Evolutionary conservation across 2,113 vertebrate species (phyloP).

Genomic region (Erythrolamprus reginae): DNA sequence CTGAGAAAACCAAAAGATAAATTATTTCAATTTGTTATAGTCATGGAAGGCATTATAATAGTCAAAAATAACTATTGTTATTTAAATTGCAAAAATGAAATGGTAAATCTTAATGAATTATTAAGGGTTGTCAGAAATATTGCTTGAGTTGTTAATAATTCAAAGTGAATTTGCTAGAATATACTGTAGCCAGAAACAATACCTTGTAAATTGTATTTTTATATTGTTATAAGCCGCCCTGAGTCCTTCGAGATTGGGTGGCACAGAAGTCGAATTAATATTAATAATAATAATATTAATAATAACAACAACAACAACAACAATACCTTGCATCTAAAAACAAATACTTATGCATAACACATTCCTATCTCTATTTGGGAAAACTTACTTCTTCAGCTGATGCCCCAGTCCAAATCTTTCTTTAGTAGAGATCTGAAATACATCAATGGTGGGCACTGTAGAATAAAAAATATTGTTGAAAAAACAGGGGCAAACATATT

Average conservation of each 20-base stretch:
- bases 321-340: neutral
- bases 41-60: neutral
- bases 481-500: neutral
- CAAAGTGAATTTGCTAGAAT: neutral
- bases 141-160: neutral
- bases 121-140: neutral
- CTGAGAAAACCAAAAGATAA: neutral
- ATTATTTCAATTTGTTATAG: neutral
- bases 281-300: too few species aligned
- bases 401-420: conserved; percentile 87
- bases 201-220: too few species aligned
- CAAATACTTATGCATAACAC: neutral
- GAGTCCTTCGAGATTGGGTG: too few species aligned
- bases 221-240: too few species aligned
- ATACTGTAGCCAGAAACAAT: neutral
- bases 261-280: too few species aligned
- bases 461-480: conserved; percentile 32
- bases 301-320: too few species aligned
- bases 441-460: conserved; percentile 85
- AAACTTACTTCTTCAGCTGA: conserved; percentile 87
- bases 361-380: neutral
- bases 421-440: conserved; percentile 88
- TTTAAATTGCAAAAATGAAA: too few species aligned
- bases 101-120: neutral
- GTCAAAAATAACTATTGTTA: neutral